Conservation (phyloP, 2,797 vertebrate species). For the Alcedo quadribrachys region DNA sequence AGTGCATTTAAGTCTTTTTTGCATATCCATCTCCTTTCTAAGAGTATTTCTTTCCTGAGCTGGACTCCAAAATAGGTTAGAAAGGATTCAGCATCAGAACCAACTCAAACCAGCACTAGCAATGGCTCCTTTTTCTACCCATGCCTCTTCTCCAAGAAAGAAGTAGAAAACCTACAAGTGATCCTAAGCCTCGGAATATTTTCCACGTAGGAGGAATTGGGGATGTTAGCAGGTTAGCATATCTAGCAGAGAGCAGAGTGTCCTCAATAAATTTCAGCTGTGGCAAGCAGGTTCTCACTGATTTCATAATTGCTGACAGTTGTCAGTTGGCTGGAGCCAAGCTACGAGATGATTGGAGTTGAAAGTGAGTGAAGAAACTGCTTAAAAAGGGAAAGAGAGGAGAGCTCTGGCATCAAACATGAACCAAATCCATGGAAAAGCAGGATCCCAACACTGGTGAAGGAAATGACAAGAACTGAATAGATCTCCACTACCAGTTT, state of each 20-base stretch:
- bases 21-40: not conserved
- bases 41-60: not conserved
- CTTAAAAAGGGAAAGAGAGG: slow-evolving; percentile 13
- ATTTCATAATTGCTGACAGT: slow-evolving; percentile 51
- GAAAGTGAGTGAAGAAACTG: not conserved
- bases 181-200: not conserved
- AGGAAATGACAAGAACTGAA: not conserved
- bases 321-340: slow-evolving; percentile 38
- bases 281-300: slow-evolving; percentile 37
- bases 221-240: not conserved
- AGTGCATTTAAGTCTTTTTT: not conserved
- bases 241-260: not conserved
- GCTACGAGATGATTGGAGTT: not conserved
- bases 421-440: not conserved
- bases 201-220: not conserved
- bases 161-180: not conserved
- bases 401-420: not conserved
- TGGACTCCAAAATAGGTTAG: not conserved
- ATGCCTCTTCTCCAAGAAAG: not conserved
- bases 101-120: not conserved
- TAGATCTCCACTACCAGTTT: not conserved
- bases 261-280: slow-evolving; percentile 40
- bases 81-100: not conserved
- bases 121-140: not conserved
- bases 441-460: not conserved